Percentiles rank a stretch among this genome's conserved stretches.
These are phyloP conservation scores for Maniola hyperantus DNA, from an alignment of 2,888 invertebrate species.

Conservation along the genomic window DNA sequence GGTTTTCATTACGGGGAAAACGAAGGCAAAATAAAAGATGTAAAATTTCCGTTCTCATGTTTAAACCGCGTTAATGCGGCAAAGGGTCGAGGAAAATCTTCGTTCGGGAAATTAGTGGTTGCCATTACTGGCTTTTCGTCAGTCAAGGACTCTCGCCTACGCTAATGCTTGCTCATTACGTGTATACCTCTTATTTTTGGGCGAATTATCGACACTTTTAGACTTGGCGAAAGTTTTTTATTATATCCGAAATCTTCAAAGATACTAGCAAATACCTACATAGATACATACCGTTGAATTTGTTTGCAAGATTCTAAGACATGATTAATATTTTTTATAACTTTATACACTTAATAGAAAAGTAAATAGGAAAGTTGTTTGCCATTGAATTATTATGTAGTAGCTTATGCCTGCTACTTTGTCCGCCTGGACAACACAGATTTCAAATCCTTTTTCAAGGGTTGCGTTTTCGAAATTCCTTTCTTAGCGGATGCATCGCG, in stretches of 20 bases:
- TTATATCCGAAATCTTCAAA: background rate
- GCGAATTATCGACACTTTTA: background rate
- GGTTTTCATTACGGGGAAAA: conserved; percentile 62
- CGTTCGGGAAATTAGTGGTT: conserved; percentile 56
- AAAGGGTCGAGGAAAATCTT: conserved; percentile 60
- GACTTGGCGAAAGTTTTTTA: background rate
- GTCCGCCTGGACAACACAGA: too few species aligned
- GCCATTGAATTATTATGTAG: too few species aligned
- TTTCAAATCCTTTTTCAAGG: too few species aligned
- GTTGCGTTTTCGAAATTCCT: too few species aligned
- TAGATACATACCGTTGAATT: too few species aligned
- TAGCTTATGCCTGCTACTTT: too few species aligned
- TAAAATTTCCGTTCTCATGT: conserved; percentile 64
- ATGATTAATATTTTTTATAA: too few species aligned
- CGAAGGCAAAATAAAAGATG: conserved; percentile 54
- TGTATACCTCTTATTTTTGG: background rate
- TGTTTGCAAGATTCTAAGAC: background rate
- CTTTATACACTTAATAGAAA: too few species aligned
- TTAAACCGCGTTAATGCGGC: conserved; percentile 62
- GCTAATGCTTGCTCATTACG: conserved; percentile 26
- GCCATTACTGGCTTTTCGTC: conserved; percentile 34
- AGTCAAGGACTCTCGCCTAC: conserved; percentile 27
- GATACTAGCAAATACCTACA: background rate
- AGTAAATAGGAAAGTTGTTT: too few species aligned
- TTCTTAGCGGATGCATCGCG: too few species aligned